These are phyloP conservation scores for Malaclemys terrapin DNA, from an alignment of 2,113 vertebrate genomes.

Conservation along the genomic window DNA sequence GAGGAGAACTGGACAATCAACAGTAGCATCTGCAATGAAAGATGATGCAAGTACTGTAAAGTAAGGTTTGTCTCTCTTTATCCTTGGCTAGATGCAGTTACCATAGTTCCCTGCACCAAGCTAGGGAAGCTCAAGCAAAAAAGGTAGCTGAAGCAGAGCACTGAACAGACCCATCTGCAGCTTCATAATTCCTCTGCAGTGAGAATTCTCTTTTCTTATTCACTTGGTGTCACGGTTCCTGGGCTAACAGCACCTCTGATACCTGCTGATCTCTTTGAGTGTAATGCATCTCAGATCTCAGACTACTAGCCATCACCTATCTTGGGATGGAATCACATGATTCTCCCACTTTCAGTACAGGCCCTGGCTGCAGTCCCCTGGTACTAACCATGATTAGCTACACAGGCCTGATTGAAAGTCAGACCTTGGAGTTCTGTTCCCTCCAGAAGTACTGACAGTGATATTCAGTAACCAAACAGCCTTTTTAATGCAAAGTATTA, in stretches of 20 bases:
- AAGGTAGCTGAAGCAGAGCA: not conserved
- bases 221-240: not conserved
- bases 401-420: not conserved
- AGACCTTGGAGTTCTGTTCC: not conserved
- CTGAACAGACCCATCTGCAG: not conserved
- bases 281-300: not conserved
- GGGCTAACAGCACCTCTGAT: conserved; percentile 3
- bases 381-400: not conserved
- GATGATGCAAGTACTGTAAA: not conserved
- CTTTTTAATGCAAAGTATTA: not conserved
- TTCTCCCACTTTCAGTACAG: not conserved
- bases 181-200: not conserved
- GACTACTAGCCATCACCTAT: not conserved
- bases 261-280: not conserved
- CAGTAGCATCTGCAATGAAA: not conserved
- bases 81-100: not conserved
- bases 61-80: not conserved
- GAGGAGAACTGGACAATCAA: conserved; percentile 1
- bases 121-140: not conserved
- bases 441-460: not conserved
- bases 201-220: not conserved
- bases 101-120: not conserved
- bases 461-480: not conserved
- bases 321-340: not conserved
- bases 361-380: not conserved